Evolutionary conservation across 2,888 invertebrate genomes (phyloP).

Genomic region (Mythimna pallens): DNA sequence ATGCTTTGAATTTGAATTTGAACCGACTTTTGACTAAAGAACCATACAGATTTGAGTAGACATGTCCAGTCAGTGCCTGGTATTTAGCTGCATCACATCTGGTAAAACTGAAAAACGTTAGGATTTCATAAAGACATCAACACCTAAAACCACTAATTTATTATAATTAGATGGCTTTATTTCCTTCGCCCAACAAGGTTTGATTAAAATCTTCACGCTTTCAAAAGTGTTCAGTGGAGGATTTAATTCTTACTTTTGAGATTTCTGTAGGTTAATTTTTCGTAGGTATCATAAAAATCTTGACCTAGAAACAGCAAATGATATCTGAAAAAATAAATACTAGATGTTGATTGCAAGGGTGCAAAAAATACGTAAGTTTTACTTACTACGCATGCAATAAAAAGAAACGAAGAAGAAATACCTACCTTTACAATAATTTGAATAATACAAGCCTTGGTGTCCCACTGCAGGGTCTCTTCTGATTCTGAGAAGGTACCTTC

Average conservation of each 20-base stretch:
- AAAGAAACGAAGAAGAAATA: not conserved
- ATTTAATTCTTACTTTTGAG: conserved; percentile 8
- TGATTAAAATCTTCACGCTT: conserved; percentile 43
- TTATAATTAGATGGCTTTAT: conserved; percentile 45
- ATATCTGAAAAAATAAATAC: conserved; percentile 7
- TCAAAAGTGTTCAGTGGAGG: conserved; percentile 16
- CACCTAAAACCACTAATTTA: conserved; percentile 37
- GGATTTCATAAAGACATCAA: conserved; percentile 28
- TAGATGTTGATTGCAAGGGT: conserved; percentile 4
- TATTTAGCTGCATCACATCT: not conserved
- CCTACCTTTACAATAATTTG: not conserved
- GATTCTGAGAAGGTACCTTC: not conserved
- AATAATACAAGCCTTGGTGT: not conserved
- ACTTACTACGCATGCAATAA: not conserved
- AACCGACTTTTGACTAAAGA: too few species aligned
- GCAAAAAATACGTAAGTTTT: conserved; percentile 14
- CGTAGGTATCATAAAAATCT: conserved; percentile 17
- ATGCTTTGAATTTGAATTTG: too few species aligned
- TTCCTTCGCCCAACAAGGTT: conserved; percentile 30
- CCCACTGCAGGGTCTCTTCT: not conserved
- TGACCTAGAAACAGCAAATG: conserved; percentile 34
- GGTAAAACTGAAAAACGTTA: not conserved
- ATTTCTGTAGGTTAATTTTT: conserved; percentile 3
- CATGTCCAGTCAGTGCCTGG: not conserved
- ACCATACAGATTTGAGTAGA: too few species aligned